Base-by-base conservation (phyloP, 2,113 vertebrate genomes). In the Phalacrocorax aristotelis region DNA sequence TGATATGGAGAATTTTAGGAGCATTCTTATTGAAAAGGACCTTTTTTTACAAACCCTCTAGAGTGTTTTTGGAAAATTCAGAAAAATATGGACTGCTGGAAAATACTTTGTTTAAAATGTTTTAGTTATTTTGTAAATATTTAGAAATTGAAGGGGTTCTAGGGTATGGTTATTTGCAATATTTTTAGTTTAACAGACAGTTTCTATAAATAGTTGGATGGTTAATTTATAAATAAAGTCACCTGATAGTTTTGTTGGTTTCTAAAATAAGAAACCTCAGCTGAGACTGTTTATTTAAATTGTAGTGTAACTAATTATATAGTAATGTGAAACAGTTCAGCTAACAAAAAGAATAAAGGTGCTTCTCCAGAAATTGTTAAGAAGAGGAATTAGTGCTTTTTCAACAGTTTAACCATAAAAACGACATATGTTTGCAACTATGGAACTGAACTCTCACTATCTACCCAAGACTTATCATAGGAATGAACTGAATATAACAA, bases 211-310 rank as follows among this genome's bases (percentile, higher is more conserved):
- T 49, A 87, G 27, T 74, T 89, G 19, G 68, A 66, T 62, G 25
- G 34, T 62, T 91, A 48, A 70, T 94, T 95, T 93, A 81, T 77
- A 95, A 95, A 91, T 66, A 84, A 87, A 82, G 44, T 66, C 69
- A 91, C 38, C 32, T 94, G 77, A 55, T 60, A 64, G 4, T 75
- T 69, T 48, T 82, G 51, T 72, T 94, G 6, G n/a, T 82, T 94
- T 96, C 89, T 94, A 96, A 93, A 95, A 91, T 65, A 87, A 89
- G 91, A 91, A 91, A 52, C 15, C 32, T 72, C 23, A 23, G 22
- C 44, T 3, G 7, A 79, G 38, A 76, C 26, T 52, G 23, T 88
- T 95, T 95, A 83, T 89, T 91, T 94, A 82, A 93, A 61, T 27
- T 86, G 15, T 58, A 38, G 11, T 68, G 18, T 51, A 64, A 78